Conservation (phyloP, 2,797 vertebrate species). For the Amazona finschi region DNA sequence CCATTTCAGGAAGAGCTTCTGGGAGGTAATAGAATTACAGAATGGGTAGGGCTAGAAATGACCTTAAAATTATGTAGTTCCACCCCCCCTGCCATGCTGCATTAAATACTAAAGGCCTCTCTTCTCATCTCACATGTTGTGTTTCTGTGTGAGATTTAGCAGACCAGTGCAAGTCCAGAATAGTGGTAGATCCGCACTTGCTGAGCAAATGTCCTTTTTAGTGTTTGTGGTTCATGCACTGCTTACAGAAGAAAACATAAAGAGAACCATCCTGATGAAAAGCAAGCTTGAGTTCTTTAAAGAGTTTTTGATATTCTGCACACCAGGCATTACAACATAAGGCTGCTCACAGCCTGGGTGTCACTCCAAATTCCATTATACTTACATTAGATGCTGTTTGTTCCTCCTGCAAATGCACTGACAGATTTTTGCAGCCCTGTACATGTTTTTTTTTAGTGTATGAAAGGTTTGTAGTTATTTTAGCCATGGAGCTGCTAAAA, state of each 20-base stretch:
- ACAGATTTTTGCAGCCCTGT: slow-evolving; percentile 63
- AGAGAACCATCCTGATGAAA: slow-evolving; percentile 44
- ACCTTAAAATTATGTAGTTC: background rate
- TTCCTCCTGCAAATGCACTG: slow-evolving; percentile 63
- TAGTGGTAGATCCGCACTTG: background rate
- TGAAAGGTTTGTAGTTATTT: slow-evolving; percentile 59
- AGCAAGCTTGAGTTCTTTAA: slow-evolving; percentile 25
- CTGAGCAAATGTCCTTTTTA: background rate
- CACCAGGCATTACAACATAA: slow-evolving; percentile 67
- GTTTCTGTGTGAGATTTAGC: background rate
- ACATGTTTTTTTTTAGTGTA: slow-evolving; percentile 15
- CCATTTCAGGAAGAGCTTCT: background rate
- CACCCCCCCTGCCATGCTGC: background rate
- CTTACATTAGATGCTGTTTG: slow-evolving; percentile 71
- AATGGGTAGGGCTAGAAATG: background rate
- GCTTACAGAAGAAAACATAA: background rate
- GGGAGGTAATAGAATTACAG: background rate
- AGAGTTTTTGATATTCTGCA: slow-evolving; percentile 59
- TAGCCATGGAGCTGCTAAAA: slow-evolving; percentile 40
- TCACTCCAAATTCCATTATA: slow-evolving; percentile 72
- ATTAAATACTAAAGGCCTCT: background rate
- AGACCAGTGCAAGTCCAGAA: background rate
- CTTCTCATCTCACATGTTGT: background rate
- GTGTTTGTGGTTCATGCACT: background rate
- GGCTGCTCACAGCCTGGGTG: slow-evolving; percentile 65